Percentiles rank a stretch among this genome's conserved stretches.
These are phyloP conservation scores for Anas platyrhynchos DNA, from an alignment of 2,113 vertebrate species.

Conservation along the genomic window DNA sequence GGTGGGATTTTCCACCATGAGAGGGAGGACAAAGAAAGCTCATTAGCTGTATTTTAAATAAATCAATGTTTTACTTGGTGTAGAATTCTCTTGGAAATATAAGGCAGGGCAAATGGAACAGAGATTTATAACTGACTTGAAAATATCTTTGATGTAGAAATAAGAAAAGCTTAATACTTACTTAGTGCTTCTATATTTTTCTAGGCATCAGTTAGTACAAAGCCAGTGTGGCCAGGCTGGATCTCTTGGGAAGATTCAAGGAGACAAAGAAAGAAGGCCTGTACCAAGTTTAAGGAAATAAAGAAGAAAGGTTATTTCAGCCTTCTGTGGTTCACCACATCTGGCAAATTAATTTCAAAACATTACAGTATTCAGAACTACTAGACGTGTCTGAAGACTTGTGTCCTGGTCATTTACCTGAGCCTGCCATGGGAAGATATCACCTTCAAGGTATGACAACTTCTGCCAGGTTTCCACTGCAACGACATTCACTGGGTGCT, in stretches of 20 bases:
- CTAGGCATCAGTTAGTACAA: not conserved
- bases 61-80: not conserved
- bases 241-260: not conserved
- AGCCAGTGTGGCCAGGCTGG: not conserved
- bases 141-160: not conserved
- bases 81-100: not conserved
- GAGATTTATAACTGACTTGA: not conserved
- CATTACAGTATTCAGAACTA: not conserved
- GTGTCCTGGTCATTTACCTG: not conserved
- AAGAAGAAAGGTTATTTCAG: not conserved
- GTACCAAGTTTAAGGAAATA: not conserved
- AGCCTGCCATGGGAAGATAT: not conserved
- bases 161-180: not conserved
- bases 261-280: not conserved
- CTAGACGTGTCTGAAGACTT: not conserved
- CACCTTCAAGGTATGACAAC: not conserved
- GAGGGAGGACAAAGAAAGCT: conserved; percentile 40
- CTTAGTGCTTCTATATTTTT: not conserved
- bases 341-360: not conserved
- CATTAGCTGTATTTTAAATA: conserved; percentile 22
- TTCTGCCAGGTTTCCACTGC: not conserved
- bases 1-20: conserved; percentile 40
- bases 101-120: not conserved
- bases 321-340: not conserved
- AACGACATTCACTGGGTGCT: not conserved